Conservation (phyloP, 2,888 invertebrate genomes). For the Hypselothyrea guttata region DNA sequence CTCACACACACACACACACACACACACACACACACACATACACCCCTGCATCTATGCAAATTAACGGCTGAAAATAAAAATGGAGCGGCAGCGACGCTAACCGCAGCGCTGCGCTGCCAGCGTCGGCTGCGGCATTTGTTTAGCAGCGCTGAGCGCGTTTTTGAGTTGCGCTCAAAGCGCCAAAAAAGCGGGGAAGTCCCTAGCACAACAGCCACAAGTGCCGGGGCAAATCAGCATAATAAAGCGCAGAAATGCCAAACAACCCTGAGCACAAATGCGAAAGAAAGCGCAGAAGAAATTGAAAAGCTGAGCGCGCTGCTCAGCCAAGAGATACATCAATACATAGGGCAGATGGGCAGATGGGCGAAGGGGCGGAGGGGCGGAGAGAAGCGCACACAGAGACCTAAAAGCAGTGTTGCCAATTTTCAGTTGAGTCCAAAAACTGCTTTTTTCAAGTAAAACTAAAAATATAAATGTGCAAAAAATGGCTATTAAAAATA, state of each 20-base stretch:
- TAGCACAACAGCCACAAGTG: constrained; percentile 27
- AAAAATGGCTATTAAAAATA: too few species aligned
- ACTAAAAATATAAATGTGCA: too few species aligned
- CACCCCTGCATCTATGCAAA: constrained; percentile 52
- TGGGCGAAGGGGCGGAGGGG: too few species aligned
- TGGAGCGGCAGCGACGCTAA: constrained; percentile 63
- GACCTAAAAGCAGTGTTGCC: too few species aligned
- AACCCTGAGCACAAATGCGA: constrained; percentile 11
- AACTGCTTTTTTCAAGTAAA: too few species aligned
- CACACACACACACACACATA: constrained; percentile 13
- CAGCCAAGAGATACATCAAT: constrained; percentile 31
- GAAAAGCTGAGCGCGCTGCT: constrained; percentile 14
- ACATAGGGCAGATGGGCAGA: constrained; percentile 18
- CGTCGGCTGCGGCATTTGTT: not conserved
- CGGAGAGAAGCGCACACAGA: not conserved
- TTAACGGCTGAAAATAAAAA: constrained; percentile 74
- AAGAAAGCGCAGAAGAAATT: constrained; percentile 10
- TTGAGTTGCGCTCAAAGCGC: constrained; percentile 56
- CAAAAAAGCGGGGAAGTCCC: constrained; percentile 54
- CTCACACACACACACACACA: constrained; percentile 19
- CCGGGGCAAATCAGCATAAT: not conserved
- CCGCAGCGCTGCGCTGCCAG: constrained; percentile 55
- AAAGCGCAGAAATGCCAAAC: not conserved
- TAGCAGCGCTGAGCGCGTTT: constrained; percentile 1
- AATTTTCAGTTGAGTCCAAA: too few species aligned